Percentiles rank a stretch among this genome's conserved stretches.
phyloP scores from a whole-genome alignment of 2,113 vertebrate species.

The Dromaius novaehollandiae region DNA sequence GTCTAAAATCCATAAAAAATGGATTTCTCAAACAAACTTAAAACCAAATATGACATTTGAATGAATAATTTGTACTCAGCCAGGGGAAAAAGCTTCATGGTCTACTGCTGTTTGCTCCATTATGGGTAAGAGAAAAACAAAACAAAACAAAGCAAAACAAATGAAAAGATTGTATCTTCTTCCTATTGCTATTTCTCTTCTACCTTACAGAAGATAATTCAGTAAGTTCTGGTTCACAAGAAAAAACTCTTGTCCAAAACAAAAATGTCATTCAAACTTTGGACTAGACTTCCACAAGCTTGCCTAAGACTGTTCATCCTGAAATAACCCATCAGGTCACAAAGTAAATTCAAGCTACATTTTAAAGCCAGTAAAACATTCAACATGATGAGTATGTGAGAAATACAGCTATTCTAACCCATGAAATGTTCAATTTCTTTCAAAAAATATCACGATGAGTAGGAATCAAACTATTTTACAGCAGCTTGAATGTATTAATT shows the following conservation, averaged over 20 bases:
- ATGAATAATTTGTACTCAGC: neutral
- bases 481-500: neutral
- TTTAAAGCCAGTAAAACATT: neutral
- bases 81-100: neutral
- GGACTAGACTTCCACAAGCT: neutral
- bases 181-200: neutral
- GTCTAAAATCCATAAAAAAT: neutral
- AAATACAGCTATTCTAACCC: neutral
- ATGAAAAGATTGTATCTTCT: neutral
- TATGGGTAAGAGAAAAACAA: neutral
- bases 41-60: neutral
- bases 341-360: neutral
- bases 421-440: neutral
- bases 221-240: neutral
- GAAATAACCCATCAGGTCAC: neutral
- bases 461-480: neutral
- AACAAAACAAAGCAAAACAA: neutral
- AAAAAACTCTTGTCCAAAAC: neutral
- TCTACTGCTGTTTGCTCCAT: neutral
- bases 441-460: neutral
- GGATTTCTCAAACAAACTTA: neutral
- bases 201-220: neutral
- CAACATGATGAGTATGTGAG: neutral
- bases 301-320: too few species aligned
- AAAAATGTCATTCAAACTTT: neutral